Base-by-base conservation (phyloP, 2,797 vertebrate species). In the Tachyglossus aculeatus region DNA sequence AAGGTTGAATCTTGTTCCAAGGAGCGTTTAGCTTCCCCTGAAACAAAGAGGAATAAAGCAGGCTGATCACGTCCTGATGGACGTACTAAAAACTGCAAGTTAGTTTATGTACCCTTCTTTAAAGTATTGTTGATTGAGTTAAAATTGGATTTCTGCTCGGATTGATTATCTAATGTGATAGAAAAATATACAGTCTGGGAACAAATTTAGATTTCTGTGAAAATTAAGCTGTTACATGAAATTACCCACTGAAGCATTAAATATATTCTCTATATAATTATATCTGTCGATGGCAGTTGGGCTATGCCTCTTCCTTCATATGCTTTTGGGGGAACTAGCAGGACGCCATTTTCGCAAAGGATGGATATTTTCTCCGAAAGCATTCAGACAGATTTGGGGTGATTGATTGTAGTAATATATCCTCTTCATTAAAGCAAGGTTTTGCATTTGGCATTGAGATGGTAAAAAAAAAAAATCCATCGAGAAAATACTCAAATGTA, bases 61-160 rank as follows among this genome's bases (percentile, higher is more conserved):
- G 5, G 37, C 22, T 62, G 21, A 7, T 71, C 34, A 25, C 22
- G 62, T 71, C 53, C 6, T 41, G 25, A 21, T 36, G 67, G 31
- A 34, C 37, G 50, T 57, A 21, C 19, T 72, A 48, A 83, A 86
- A 70, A 22, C 31, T 66, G 19, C 38, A 77, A 69, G 40, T 56
- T 59, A 66, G 21, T 76, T 64, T 61, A 66, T 0, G 0, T 57
- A 52, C 56, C n/a, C 44, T 59, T 73, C 54, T 74, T 78, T 64
- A 79, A 83, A 85, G 45, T 54, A 40, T 67, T 43, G 65, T 62
- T 88, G 83, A 90, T 84, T 74, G 85, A 88, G 77, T 68, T 76
- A 88, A 89, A 90, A 91, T 90, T 91, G 82, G 67, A 84, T 92
- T 88, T 88, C 84, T 90, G 53, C 67, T 90, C 76, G 33, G 58